phyloP scores from a whole-genome alignment of 2,888 invertebrate genomes.

The Lasioglossum zephyrum region DNA sequence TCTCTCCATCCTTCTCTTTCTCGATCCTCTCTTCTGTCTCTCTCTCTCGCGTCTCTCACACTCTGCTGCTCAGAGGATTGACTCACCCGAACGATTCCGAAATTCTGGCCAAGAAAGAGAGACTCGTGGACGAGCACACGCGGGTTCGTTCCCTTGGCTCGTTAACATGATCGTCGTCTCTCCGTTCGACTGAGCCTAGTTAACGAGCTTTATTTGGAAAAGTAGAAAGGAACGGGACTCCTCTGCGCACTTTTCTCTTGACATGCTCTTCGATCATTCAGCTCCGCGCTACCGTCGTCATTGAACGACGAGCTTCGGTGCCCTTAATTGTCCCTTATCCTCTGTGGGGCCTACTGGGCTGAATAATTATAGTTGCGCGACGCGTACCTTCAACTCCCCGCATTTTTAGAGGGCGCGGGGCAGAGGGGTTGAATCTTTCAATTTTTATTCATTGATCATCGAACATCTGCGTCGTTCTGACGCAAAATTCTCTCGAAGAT shows the following conservation, averaged over 20 bases:
- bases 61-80: conserved; percentile 37
- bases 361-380: not conserved
- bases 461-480: too few species aligned
- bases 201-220: conserved; percentile 45
- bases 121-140: conserved; percentile 7
- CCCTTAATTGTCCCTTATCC: not conserved
- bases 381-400: not conserved
- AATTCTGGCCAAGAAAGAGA: conserved; percentile 21
- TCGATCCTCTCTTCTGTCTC: conserved; percentile 47
- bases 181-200: conserved; percentile 30
- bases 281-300: not conserved
- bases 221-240: conserved; percentile 21
- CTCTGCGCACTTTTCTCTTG: conserved; percentile 8
- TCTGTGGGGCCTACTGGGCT: not conserved
- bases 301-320: not conserved
- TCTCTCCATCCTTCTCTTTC: conserved; percentile 18
- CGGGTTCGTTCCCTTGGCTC: conserved; percentile 11
- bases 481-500: too few species aligned
- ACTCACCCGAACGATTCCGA: conserved; percentile 53
- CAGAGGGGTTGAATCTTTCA: not conserved
- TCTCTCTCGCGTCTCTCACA: conserved; percentile 42
- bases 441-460: not conserved
- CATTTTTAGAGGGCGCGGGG: not conserved
- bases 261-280: conserved; percentile 1
- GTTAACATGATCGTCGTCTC: conserved; percentile 33